Evolutionary conservation across 2,113 vertebrate species (phyloP), one percentile per base, ranked within the genome.

Genomic region (Antigone vipio): DNA sequence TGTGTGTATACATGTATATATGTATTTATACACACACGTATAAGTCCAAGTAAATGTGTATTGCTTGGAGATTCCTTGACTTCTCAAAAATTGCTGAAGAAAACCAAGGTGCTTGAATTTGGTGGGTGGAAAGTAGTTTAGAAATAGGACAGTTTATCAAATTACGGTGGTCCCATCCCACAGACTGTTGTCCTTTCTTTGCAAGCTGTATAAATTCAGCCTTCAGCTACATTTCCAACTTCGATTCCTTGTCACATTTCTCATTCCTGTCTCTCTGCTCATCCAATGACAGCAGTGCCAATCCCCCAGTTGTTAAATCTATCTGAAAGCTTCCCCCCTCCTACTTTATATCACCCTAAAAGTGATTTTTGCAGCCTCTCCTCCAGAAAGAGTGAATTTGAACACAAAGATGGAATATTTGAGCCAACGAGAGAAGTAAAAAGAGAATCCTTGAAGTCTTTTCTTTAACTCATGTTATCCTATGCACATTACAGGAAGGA

Each of bases 231-330:
- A 89, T 96, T 95, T 95, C 91, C 91, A 96, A 77, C 92, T 96
- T 95, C 7, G 0, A 89, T 96, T 96, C 92, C 95, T 96, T 96
- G 94, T 96, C 96, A 95, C 95, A 97, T 96, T 95, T 95, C 88
- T 96, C 80, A 5, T 96, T 96, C 86, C 92, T 93, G 44, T 91
- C 80, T 96, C 87, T 95, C 91, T 89, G 77, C 85, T 95, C 80
- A 96, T 66, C 92, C 96, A 96, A 94, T 96, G 91, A 82, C 86
- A 96, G 95, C 83, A 93, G 85, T 93, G 96, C 94, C 94, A 95
- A 95, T 96, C 91, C 50, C 77, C 96, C 94, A 96, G 96, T 96
- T 97, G 96, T 97, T 95, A 97, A 94, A 96, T 96, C 95, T 93
- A 91, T 93, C 85, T 9, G 32, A 95, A 95, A 97, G 74, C 92